These are phyloP conservation scores for Sthenelais limicola DNA, from an alignment of 2,888 invertebrate species.

Conservation along the genomic window DNA sequence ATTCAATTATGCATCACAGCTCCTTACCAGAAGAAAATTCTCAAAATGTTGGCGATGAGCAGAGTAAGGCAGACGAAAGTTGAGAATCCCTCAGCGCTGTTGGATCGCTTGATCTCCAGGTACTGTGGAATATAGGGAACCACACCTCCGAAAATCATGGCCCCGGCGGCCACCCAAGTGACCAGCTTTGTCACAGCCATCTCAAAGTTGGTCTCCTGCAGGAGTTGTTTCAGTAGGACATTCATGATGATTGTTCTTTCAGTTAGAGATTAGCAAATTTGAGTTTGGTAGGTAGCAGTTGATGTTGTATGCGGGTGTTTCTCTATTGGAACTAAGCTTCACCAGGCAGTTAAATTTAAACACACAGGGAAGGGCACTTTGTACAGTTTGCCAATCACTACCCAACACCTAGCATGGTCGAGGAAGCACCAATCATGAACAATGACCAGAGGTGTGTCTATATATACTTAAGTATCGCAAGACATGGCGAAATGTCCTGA, in stretches of 20 bases:
- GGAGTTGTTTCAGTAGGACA: conserved; percentile 21
- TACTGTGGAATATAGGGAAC: conserved; percentile 98
- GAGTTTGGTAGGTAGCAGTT: too few relatives aligned
- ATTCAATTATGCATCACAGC: background rate
- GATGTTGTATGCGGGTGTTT: too few relatives aligned
- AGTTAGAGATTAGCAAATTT: background rate
- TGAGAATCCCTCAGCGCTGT: conserved; percentile 97
- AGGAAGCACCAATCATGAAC: too few relatives aligned
- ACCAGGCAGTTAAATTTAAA: too few relatives aligned
- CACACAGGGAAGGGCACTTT: too few relatives aligned
- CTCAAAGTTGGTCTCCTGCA: conserved; percentile 19
- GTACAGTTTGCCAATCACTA: too few relatives aligned
- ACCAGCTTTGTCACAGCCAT: conserved; percentile 8
- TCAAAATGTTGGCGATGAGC: conserved; percentile 93
- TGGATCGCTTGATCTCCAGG: conserved; percentile 88
- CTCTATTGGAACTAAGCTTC: too few relatives aligned
- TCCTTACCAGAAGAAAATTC: conserved; percentile 97
- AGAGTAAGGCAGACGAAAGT: conserved; percentile 95
- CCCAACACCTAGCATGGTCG: too few relatives aligned
- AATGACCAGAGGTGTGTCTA: too few relatives aligned
- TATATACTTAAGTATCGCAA: too few relatives aligned
- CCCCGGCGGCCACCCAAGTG: conserved; percentile 69
- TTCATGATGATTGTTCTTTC: conserved; percentile 3
- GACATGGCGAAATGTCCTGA: too few relatives aligned
- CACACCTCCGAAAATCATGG: conserved; percentile 96